Percentiles rank a stretch among this genome's conserved stretches.
These are phyloP conservation scores for Serilophus lunatus DNA, from an alignment of 2,113 vertebrate genomes.

Conservation along the genomic window DNA sequence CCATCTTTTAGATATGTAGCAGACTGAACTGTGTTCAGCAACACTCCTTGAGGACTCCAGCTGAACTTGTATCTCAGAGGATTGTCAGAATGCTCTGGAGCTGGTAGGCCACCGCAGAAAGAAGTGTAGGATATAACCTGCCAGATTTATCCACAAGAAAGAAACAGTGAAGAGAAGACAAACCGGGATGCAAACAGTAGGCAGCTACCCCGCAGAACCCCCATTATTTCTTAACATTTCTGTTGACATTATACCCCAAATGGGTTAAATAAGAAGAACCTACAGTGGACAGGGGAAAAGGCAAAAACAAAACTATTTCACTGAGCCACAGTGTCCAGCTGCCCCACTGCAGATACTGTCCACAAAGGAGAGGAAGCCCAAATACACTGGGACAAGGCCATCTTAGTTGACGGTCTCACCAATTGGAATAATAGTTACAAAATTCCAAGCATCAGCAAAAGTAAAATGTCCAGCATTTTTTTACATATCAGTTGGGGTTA, in stretches of 20 bases:
- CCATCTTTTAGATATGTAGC: slow-evolving; percentile 85
- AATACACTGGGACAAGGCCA: neutral
- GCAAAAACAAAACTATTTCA: neutral
- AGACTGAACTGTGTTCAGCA: slow-evolving; percentile 87
- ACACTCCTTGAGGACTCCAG: slow-evolving; percentile 92
- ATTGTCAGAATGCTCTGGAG: slow-evolving; percentile 92
- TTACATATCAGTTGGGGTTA: neutral
- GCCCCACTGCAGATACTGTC: neutral
- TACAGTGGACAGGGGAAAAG: neutral
- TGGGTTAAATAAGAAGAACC: neutral
- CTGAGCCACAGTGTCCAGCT: neutral
- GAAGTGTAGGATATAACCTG: slow-evolving; percentile 92
- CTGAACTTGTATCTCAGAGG: slow-evolving; percentile 97
- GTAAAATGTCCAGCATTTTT: neutral
- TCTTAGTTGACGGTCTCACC: neutral
- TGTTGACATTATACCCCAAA: neutral
- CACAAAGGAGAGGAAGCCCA: neutral
- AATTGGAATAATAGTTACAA: neutral
- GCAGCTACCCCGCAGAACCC: neutral
- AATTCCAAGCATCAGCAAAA: neutral
- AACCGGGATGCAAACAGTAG: neutral
- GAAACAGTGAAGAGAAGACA: neutral
- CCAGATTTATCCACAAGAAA: slow-evolving; percentile 1
- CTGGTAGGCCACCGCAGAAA: slow-evolving; percentile 92
- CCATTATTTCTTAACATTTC: neutral